Conservation (phyloP, 2,797 vertebrate species). For the Kryptolebias ocellatus region DNA sequence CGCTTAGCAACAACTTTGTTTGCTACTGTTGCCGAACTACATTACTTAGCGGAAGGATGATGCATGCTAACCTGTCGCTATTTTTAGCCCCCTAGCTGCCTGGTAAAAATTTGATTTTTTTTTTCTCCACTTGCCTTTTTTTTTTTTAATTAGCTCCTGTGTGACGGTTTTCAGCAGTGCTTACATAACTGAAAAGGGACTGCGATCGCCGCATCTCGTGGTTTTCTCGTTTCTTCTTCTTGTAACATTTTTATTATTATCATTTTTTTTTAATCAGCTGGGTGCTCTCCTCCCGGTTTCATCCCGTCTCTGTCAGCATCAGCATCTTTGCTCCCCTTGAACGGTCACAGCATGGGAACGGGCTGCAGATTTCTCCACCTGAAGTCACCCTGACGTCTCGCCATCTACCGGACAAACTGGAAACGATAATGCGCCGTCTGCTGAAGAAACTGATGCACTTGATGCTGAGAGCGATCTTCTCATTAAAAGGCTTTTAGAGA, state of each 20-base stretch:
- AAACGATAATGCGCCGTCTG: conserved; percentile 5
- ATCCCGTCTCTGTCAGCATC: conserved; percentile 47
- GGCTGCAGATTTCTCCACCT: conserved; percentile 15
- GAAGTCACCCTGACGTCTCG: conserved; percentile 44
- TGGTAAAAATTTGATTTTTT: conserved; percentile 4
- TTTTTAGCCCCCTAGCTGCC: background rate
- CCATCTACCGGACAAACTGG: conserved; percentile 72
- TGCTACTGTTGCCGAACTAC: conserved; percentile 39
- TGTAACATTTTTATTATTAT: background rate
- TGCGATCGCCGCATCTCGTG: background rate
- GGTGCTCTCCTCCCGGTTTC: conserved; percentile 12
- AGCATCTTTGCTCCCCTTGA: conserved; percentile 35
- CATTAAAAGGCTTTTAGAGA: conserved; percentile 22
- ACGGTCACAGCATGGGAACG: conserved; percentile 9
- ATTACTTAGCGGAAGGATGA: conserved; percentile 29
- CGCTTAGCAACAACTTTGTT: conserved; percentile 72
- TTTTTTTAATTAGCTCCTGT: conserved; percentile 15
- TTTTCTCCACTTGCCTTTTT: background rate
- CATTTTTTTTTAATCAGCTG: conserved; percentile 6
- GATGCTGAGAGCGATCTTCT: conserved; percentile 28
- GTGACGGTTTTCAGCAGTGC: conserved; percentile 4
- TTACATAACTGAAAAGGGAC: conserved; percentile 13
- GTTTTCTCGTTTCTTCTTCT: background rate
- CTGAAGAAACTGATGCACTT: conserved; percentile 11
- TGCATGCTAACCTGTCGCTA: background rate